Evolutionary conservation across 1,140 invertebrate genomes (phyloP).

Genomic region (Linepithema humile): DNA sequence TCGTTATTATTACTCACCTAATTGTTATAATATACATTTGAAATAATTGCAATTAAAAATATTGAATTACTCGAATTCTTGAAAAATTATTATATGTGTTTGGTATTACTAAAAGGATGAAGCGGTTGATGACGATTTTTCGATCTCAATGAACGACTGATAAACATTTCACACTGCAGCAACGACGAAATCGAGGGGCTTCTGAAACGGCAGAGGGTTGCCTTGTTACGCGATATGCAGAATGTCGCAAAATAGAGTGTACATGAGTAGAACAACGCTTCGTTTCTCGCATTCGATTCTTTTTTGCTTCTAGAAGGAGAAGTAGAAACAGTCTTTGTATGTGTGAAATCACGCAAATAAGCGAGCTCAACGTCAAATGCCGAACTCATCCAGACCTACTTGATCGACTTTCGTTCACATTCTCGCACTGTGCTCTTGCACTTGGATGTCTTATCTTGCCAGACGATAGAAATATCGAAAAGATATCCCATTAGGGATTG

Average conservation of each 20-base stretch:
- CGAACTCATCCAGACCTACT: neutral
- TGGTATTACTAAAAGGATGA: neutral
- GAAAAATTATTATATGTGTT: neutral
- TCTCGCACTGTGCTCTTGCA: neutral
- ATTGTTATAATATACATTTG: neutral
- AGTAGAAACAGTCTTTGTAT: constrained; percentile 41
- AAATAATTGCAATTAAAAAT: no score
- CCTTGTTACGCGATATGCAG: neutral
- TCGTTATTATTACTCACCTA: neutral
- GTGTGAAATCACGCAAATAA: neutral
- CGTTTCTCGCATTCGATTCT: neutral
- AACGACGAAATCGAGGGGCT: constrained; percentile 68
- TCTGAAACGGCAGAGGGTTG: neutral
- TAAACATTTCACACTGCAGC: constrained; percentile 65
- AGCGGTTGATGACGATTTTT: neutral
- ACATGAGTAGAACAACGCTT: neutral
- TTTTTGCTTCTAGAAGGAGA: constrained; percentile 57
- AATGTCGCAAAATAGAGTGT: constrained; percentile 14
- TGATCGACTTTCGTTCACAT: no score
- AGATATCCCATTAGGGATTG: neutral
- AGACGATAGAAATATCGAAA: neutral
- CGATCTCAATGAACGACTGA: constrained; percentile 38
- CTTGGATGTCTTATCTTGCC: neutral
- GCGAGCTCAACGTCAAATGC: neutral
- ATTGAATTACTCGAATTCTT: no score